Base-by-base conservation (phyloP, 2,888 invertebrate genomes). In the Thereva nobilitata region DNA sequence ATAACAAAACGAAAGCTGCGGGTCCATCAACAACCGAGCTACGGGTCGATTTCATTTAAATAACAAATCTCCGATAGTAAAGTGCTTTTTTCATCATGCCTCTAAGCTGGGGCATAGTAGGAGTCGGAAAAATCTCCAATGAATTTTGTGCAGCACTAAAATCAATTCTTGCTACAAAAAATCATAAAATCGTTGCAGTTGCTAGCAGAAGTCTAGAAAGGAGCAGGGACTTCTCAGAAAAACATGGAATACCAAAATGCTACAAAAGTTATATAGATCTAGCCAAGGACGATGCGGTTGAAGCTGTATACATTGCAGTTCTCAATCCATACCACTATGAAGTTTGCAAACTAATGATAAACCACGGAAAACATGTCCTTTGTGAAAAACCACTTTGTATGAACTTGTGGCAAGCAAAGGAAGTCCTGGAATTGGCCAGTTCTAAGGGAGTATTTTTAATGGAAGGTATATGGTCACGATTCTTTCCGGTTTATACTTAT, bases 321-420 rank as follows among this genome's bases (percentile, higher is more conserved):
- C 80, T 93, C 10, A 88, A 91, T 77, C 84, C 87, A 0, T 82
- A 86, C 66, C 95, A 95, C 80, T 86, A 86, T 70, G 82, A 84
- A 34, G 79, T 89, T 7, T 82, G 86, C 0, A 88, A 88, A 76
- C 74, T 90, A 70, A 89, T 91, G 85, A 81, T 95, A 37, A 85
- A 89, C 68, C 83, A 87, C 73, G 91, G 91, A 0, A 95, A 95
- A 77, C 89, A 91, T 74, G 89, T 95, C 3, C 80, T 95, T 3
- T 92, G 93, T 77, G 95, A 95, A 78, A 95, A 94, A 78, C 93
- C 95, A 0, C 80, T 95, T 69, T 88, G 90, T 45, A 79, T 94
- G 80, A 92, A 92, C 76, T 81, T 83, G 41, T 87, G 87, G 71
- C 88, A 94, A 78, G 84, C 88, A 0, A 82, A 84, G 64, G 85